phyloP scores from a whole-genome alignment of 2,888 invertebrate genomes.

The Sepiola atlantica region DNA sequence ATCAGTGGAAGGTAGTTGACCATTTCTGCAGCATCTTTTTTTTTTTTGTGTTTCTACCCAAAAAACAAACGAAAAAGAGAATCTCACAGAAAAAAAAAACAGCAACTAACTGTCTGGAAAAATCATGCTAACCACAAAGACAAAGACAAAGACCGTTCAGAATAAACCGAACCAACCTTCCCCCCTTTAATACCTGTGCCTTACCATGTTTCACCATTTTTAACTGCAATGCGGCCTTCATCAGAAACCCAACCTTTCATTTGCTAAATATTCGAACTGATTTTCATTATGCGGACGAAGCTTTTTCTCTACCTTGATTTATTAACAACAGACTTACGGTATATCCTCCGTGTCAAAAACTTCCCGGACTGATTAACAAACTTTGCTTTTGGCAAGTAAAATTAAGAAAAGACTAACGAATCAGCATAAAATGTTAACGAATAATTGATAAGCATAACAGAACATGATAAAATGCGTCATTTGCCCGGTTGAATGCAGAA shows the following conservation, averaged over 20 bases:
- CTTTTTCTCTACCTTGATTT: background rate
- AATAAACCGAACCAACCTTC: background rate
- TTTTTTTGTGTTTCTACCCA: background rate
- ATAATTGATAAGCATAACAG: too few species aligned
- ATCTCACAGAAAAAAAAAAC: background rate
- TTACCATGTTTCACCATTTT: background rate
- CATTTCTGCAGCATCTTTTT: background rate
- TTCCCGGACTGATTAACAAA: too few species aligned
- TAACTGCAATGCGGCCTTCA: background rate
- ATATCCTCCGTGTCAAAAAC: too few species aligned
- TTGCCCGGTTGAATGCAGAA: too few species aligned
- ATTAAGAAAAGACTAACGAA: too few species aligned
- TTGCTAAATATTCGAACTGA: conserved; percentile 5
- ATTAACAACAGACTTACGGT: background rate
- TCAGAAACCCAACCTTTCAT: background rate
- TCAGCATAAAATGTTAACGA: too few species aligned
- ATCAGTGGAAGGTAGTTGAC: conserved; percentile 32
- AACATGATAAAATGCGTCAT: too few species aligned
- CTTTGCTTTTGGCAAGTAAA: too few species aligned
- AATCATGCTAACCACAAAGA: background rate
- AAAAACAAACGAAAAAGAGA: background rate
- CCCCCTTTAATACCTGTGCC: background rate
- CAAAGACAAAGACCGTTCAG: background rate
- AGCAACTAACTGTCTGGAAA: conserved; percentile 8
- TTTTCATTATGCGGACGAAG: background rate